Base-by-base conservation (phyloP, 2,888 invertebrate genomes). In the Barypeithes pellucidus region DNA sequence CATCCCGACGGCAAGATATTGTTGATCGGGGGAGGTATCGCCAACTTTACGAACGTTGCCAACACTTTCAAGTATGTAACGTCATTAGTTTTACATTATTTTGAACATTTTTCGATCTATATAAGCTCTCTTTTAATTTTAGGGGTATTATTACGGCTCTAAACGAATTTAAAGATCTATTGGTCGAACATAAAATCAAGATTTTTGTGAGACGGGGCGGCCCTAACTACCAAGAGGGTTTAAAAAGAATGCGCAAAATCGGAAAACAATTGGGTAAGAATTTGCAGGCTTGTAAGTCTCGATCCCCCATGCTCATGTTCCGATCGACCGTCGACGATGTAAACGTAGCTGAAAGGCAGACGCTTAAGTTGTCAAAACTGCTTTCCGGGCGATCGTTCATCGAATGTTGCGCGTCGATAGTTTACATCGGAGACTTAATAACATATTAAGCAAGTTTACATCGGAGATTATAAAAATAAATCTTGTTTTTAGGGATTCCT, bases 11-110 rank as follows among this genome's bases (percentile, higher is more conserved):
- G 93, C 12, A 93, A 93, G 88, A 91, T 92, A 36, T 89, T 99
- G 54, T 97, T 99, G 74, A 97, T 76, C 20, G 76, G 99, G 67
- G 99, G 99, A 22, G 99, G 99, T 72, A 99, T 99, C 80, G 99
- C 99, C 1, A 99, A 99, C 88, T 99, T 99, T 87, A 99, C 99
- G 3, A 99, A 99, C 88, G 99, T 99, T 0, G 99, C 99, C 0
- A 96, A 98, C 77, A 99, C 99, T 0, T 99, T 99, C 89, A 94
- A 98, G 83, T 72, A 33, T 29, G 52, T 71, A 61, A 59, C 18
- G 3, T 24, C 5, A 1, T 29, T 5, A 1, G 29, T 29, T 29
- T 7, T 29, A 8, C 2, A 5, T 29, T 24, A 24, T 24, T 24
- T 2, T 4, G 3, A 24, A 2, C 2, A 5, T 24, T 24, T 24